Evolutionary conservation across 1,140 invertebrate species (phyloP).

Genomic region (Heliothis virescens): DNA sequence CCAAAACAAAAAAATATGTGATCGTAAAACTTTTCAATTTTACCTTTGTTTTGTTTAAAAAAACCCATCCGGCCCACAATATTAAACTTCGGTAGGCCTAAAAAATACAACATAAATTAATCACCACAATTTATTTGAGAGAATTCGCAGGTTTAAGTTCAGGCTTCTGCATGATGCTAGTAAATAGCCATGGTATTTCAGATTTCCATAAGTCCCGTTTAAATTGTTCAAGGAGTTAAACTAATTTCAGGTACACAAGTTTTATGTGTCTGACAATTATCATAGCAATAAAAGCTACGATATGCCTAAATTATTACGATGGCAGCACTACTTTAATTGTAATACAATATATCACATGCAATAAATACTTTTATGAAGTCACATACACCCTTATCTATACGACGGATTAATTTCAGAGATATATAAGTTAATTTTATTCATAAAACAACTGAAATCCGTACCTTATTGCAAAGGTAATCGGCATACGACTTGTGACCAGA

Average conservation of each 20-base stretch:
- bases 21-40: constrained; percentile 8
- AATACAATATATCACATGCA: background rate
- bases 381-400: constrained; percentile 1
- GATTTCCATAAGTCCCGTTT: too few relatives aligned
- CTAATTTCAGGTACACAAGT: background rate
- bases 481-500: background rate
- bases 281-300: too few relatives aligned
- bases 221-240: too few relatives aligned
- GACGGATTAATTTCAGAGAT: background rate
- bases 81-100: too few relatives aligned
- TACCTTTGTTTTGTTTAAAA: background rate
- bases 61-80: background rate
- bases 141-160: too few relatives aligned
- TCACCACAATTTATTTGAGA: too few relatives aligned
- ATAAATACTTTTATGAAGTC: constrained; percentile 16
- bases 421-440: background rate
- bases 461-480: background rate
- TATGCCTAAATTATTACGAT: too few relatives aligned
- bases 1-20: constrained; percentile 1
- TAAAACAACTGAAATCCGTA: background rate
- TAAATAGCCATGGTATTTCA: too few relatives aligned
- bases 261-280: background rate
- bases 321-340: background rate
- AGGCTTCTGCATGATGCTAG: too few relatives aligned
- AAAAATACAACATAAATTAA: too few relatives aligned